phyloP scores from a whole-genome alignment of 2,113 vertebrate genomes.

The Rhabdomys dilectus region DNA sequence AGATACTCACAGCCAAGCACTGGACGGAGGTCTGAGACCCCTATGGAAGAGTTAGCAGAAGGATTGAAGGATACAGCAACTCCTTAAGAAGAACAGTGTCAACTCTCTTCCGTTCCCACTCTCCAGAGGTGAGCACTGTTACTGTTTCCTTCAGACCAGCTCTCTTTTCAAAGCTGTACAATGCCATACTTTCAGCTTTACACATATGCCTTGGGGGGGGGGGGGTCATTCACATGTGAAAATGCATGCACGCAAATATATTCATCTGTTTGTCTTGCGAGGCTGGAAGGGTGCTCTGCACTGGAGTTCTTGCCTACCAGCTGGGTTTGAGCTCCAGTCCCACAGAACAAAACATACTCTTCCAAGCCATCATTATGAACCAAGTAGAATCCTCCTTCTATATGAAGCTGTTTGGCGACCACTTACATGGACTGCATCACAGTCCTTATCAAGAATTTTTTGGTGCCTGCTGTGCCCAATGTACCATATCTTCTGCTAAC shows the following conservation, averaged over 20 bases:
- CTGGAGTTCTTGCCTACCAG: not conserved
- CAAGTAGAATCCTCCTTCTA: not conserved
- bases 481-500: not conserved
- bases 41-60: too few relatives aligned
- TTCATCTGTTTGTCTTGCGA: not conserved
- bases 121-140: conserved; percentile 16
- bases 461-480: conserved; percentile 34
- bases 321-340: not conserved
- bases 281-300: not conserved
- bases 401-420: not conserved
- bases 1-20: too few relatives aligned
- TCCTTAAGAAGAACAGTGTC: too few relatives aligned
- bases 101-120: not conserved
- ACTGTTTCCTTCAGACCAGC: not conserved
- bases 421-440: not conserved
- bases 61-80: too few relatives aligned
- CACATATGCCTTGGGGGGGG: not conserved
- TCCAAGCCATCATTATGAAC: conserved; percentile 31
- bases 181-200: not conserved
- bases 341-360: conserved; percentile 14
- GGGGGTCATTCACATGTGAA: not conserved
- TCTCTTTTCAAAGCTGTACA: conserved; percentile 11
- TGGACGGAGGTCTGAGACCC: too few relatives aligned
- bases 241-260: not conserved
- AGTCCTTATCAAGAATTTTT: not conserved